Evolutionary conservation across 2,113 vertebrate genomes (phyloP), one percentile per base, ranked within the genome.

Genomic region (Daphoenositta chrysoptera): DNA sequence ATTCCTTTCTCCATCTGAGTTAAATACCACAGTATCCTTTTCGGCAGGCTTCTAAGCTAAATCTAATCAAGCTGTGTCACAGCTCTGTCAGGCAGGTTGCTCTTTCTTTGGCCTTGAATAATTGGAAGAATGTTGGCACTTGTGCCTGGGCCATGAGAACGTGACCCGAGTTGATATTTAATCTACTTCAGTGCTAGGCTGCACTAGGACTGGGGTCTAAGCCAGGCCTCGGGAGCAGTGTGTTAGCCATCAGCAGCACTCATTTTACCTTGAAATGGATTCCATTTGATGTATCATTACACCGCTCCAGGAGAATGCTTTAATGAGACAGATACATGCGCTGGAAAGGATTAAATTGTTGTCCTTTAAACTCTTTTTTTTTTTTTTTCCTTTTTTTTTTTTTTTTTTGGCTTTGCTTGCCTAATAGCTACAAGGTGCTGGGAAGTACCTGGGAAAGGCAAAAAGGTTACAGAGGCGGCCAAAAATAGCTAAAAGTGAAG

Each of bases 41-140:
- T 97, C 97, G 92, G 96, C 97, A 97, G 92, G 95, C 97, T 98
- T 97, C 97, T 97, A 97, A 97, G 96, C 96, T 97, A 96, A 96
- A 97, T 98, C 97, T 97, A 98, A 98, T 98, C 98, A 97, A 97
- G 97, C 98, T 95, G 96, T 97, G 97, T 97, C 97, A 97, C 97
- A 96, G 95, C 95, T 97, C 96, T 97, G 87, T 97, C 96, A 96
- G 96, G 96, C 96, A 96, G 97, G 97, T 96, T 97, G 96, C 94
- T 96, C 90, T 94, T 96, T 96, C 93, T 95, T 95, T 93, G 95
- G 98, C 93, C 97, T 95, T 83, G 95, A 97, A 97, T 98, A 98
- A 97, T 97, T 96, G 94, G 96, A 97, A 96, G 97, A 98, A 98
- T 96, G 96, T 96, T 97, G 97, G 96, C 95, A 91, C 98, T 98